phyloP scores from a whole-genome alignment of 1,140 invertebrate species.

The Drosophila equinoxialis region DNA sequence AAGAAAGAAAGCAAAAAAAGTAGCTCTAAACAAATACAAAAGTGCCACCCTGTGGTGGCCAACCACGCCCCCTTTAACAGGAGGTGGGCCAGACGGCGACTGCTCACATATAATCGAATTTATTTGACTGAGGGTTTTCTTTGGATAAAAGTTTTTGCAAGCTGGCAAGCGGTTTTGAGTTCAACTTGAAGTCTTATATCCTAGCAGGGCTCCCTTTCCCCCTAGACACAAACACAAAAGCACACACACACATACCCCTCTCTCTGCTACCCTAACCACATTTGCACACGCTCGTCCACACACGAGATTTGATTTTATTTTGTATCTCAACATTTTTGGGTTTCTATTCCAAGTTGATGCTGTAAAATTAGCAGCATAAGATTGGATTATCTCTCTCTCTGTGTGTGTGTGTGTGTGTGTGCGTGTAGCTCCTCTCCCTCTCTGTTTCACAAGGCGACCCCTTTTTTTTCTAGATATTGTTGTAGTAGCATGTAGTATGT shows the following conservation, averaged over 20 bases:
- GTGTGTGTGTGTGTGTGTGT: constrained; percentile 25
- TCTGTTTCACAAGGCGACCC: constrained; percentile 33
- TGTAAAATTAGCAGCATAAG: constrained; percentile 81
- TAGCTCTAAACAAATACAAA: constrained; percentile 29
- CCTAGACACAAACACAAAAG: no score
- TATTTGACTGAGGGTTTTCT: constrained; percentile 69
- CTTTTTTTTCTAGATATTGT: constrained; percentile 24
- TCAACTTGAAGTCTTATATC: constrained; percentile 45
- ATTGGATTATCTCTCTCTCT: constrained; percentile 77
- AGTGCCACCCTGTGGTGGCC: constrained; percentile 48
- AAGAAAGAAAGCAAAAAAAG: constrained; percentile 14
- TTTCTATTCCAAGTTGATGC: constrained; percentile 55
- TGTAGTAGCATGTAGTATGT: constrained; percentile 15
- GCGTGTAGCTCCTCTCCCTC: constrained; percentile 32
- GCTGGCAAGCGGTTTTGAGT: constrained; percentile 59
- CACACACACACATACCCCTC: no score
- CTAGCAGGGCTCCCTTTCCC: neutral
- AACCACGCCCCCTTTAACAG: constrained; percentile 44
- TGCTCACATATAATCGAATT: constrained; percentile 70
- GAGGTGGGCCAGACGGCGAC: constrained; percentile 20
- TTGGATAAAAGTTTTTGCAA: constrained; percentile 62
- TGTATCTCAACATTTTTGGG: constrained; percentile 47
- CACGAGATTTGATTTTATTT: constrained; percentile 73
- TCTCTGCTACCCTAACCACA: constrained; percentile 52
- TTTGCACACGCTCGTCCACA: constrained; percentile 68